Evolutionary conservation across 2,797 vertebrate genomes (phyloP).

Genomic region (Gorsachius magnificus): DNA sequence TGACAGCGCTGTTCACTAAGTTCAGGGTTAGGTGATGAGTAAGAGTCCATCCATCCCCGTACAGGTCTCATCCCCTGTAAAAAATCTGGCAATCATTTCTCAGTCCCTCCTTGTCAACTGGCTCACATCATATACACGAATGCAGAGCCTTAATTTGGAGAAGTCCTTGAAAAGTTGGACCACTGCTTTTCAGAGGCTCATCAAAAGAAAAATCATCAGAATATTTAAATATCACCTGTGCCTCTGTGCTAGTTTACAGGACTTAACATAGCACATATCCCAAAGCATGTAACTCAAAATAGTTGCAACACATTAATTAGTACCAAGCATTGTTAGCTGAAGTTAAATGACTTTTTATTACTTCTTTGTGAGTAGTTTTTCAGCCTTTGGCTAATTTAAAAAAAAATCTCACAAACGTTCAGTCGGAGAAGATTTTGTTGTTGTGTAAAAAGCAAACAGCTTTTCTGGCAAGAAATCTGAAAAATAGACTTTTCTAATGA

Average conservation of each 20-base stretch:
- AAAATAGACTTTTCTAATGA: not conserved
- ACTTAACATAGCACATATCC: not conserved
- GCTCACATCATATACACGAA: not conserved
- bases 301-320: not conserved
- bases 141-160: not conserved
- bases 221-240: not conserved
- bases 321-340: not conserved
- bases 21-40: not conserved
- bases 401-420: not conserved
- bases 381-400: constrained; percentile 9
- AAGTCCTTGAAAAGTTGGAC: not conserved
- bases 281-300: not conserved
- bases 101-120: not conserved
- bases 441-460: not conserved
- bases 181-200: not conserved
- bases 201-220: not conserved
- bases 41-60: not conserved
- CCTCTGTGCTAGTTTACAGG: not conserved
- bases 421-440: not conserved
- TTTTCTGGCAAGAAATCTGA: constrained; percentile 18
- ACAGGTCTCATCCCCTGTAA: not conserved
- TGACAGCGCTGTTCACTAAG: not conserved
- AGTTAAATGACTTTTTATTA: not conserved
- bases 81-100: not conserved
- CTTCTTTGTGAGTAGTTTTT: not conserved